phyloP scores from a whole-genome alignment of 1,140 invertebrate genomes.

The Orussus abietinus region DNA sequence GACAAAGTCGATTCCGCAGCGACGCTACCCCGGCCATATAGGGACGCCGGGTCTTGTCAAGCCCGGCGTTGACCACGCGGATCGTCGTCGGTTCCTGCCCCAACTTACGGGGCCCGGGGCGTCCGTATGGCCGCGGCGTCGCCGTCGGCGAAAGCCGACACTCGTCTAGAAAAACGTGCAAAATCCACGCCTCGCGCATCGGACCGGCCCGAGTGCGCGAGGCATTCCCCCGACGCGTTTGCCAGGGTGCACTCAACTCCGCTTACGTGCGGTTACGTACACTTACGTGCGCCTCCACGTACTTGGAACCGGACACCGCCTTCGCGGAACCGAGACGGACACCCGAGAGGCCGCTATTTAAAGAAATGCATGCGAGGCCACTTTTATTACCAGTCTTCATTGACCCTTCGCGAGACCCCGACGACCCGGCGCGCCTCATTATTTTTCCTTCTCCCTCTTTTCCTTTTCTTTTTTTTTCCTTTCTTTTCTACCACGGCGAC shows the following conservation, averaged over 20 bases:
- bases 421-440: background rate
- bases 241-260: too few species aligned
- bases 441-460: too few species aligned
- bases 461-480: too few species aligned
- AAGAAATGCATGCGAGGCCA: conserved; percentile 23
- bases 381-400: conserved; percentile 23
- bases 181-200: conserved; percentile 14
- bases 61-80: too few species aligned
- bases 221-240: conserved; percentile 1
- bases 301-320: conserved; percentile 29
- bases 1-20: too few species aligned
- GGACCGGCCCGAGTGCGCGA: background rate
- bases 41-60: too few species aligned
- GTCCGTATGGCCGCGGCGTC: background rate
- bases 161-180: conserved; percentile 13
- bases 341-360: conserved; percentile 29
- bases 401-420: conserved; percentile 19
- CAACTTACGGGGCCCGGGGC: too few species aligned
- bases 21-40: too few species aligned
- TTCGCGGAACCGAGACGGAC: conserved; percentile 28
- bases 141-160: conserved; percentile 22
- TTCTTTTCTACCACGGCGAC: too few species aligned
- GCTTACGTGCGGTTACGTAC: too few species aligned
- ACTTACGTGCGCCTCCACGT: conserved; percentile 15
- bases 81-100: too few species aligned